These are phyloP conservation scores for Hecatera dysodea DNA, from an alignment of 2,888 invertebrate genomes.

Conservation along the genomic window DNA sequence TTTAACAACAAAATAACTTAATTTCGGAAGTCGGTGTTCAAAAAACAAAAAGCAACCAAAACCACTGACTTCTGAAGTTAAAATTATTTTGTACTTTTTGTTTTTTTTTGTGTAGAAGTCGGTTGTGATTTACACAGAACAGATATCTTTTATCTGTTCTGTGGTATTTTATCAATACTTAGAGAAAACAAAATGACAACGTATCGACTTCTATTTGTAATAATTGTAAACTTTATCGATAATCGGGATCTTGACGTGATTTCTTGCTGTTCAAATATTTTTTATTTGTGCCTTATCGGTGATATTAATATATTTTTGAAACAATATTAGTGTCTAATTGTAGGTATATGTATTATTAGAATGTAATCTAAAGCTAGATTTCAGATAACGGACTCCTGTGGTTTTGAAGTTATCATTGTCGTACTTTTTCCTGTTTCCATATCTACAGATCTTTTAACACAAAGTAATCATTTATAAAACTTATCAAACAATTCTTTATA, in stretches of 20 bases:
- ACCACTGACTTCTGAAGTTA: too few relatives aligned
- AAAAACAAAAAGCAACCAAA: too few relatives aligned
- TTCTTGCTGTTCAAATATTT: slow-evolving; percentile 25
- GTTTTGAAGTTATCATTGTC: slow-evolving; percentile 5
- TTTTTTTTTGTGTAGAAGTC: too few relatives aligned
- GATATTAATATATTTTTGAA: slow-evolving; percentile 2
- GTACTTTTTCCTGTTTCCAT: slow-evolving; percentile 18
- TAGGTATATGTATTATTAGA: neutral
- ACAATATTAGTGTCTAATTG: neutral
- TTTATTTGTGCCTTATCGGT: slow-evolving; percentile 32
- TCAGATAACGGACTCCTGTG: slow-evolving; percentile 50
- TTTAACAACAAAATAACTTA: too few relatives aligned
- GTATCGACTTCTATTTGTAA: slow-evolving; percentile 21
- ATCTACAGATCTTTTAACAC: slow-evolving; percentile 2
- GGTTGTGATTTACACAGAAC: too few relatives aligned
- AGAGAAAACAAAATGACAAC: slow-evolving; percentile 9
- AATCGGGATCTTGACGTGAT: slow-evolving; percentile 30
- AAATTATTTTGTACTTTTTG: too few relatives aligned
- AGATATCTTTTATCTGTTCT: too few relatives aligned
- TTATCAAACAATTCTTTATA: slow-evolving; percentile 29
- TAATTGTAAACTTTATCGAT: slow-evolving; percentile 26
- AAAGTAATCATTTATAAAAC: slow-evolving; percentile 6
- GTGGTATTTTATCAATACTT: slow-evolving; percentile 11
- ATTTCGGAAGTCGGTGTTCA: too few relatives aligned
- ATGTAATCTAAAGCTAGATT: slow-evolving; percentile 35